These are phyloP conservation scores for Cacatua alba DNA, from an alignment of 2,113 vertebrate species.

Conservation along the genomic window DNA sequence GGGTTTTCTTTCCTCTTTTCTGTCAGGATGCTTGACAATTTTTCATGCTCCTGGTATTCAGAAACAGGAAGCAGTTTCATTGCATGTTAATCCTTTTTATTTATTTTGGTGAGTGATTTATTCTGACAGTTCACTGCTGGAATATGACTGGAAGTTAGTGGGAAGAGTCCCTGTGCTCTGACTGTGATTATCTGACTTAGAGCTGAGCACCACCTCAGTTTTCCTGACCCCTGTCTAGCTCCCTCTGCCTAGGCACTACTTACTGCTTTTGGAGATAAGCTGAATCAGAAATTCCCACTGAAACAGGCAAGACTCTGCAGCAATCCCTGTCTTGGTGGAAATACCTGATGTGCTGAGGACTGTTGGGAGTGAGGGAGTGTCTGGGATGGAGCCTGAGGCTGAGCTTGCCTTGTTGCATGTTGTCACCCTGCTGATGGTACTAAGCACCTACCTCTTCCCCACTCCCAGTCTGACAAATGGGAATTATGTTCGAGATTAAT, in stretches of 20 bases:
- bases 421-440: neutral
- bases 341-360: neutral
- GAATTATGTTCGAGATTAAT: accelerated
- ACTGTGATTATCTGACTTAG: neutral
- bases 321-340: neutral
- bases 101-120: neutral
- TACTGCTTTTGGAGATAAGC: neutral
- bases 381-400: neutral
- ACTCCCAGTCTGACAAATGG: neutral
- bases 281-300: accelerated
- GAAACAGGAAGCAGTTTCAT: accelerated
- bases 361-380: accelerated
- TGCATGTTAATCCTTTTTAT: neutral
- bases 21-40: neutral
- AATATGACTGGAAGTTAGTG: neutral
- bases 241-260: neutral
- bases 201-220: neutral
- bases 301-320: accelerated
- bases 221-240: neutral
- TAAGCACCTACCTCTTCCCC: accelerated
- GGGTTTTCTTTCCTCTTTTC: neutral
- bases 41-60: neutral
- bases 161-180: neutral
- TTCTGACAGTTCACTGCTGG: neutral
- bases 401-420: accelerated